Conservation (phyloP, 2,113 vertebrate species). For the Alaudala cheleensis region DNA sequence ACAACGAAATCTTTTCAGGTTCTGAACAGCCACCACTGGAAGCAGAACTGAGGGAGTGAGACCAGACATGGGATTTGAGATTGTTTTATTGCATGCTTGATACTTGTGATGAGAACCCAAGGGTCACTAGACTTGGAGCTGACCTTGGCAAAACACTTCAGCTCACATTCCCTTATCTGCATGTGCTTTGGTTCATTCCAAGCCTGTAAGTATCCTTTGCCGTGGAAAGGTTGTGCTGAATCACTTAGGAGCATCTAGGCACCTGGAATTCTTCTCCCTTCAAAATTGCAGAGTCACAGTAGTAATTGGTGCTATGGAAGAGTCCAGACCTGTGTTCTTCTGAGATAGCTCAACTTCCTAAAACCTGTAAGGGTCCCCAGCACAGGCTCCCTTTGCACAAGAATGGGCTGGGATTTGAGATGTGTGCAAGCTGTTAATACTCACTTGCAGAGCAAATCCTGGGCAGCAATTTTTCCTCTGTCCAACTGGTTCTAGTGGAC, state of each 20-base stretch:
- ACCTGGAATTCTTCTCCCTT: neutral
- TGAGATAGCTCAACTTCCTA: neutral
- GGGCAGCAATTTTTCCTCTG: neutral
- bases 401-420: neutral
- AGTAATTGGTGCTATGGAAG: neutral
- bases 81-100: neutral
- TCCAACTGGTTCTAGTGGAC: neutral
- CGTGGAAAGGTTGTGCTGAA: neutral
- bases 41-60: neutral
- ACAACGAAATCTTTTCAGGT: neutral
- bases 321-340: neutral
- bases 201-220: neutral
- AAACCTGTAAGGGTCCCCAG: neutral
- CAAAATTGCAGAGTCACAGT: neutral
- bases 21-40: neutral
- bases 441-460: neutral
- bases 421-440: neutral
- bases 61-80: neutral
- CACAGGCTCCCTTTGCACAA: neutral
- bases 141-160: neutral
- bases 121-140: neutral
- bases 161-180: neutral
- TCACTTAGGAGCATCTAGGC: fast-evolving
- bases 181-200: neutral
- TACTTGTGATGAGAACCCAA: neutral